phyloP scores from a whole-genome alignment of 1,140 invertebrate genomes.

The Bombus sibiricus region DNA sequence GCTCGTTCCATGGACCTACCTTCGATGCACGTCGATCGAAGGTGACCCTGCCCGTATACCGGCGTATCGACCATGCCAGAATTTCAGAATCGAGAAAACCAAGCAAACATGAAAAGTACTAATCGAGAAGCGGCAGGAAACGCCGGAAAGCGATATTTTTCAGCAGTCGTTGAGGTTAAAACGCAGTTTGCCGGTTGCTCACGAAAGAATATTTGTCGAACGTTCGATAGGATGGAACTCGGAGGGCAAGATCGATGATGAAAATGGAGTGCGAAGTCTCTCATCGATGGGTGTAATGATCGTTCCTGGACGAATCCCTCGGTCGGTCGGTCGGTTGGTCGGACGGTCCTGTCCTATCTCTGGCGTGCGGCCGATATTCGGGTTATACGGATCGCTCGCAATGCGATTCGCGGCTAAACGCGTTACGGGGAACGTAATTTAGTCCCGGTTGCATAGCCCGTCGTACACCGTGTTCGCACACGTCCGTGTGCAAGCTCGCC shows the following conservation, averaged over 20 bases:
- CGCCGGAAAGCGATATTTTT: too few relatives aligned
- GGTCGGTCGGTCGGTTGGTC: conserved; percentile 49
- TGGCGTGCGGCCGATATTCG: conserved; percentile 74
- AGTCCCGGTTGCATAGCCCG: conserved; percentile 70
- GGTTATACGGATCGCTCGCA: conserved; percentile 80
- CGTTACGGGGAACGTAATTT: conserved; percentile 80
- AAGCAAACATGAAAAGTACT: too few relatives aligned
- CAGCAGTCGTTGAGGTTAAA: too few relatives aligned
- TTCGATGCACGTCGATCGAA: too few relatives aligned
- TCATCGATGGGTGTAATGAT: conserved; percentile 58
- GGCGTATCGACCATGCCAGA: too few relatives aligned
- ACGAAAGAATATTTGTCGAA: neutral
- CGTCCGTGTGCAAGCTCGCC: conserved; percentile 36
- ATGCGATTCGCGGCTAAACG: conserved; percentile 81
- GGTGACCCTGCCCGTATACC: too few relatives aligned
- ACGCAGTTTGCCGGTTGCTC: neutral
- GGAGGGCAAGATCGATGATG: conserved; percentile 34
- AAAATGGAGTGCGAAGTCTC: conserved; percentile 47
- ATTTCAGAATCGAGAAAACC: too few relatives aligned
- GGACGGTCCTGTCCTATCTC: conserved; percentile 64
- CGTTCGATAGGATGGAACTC: neutral
- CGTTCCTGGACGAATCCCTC: conserved; percentile 48
- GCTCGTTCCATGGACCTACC: too few relatives aligned
- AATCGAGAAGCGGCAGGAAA: too few relatives aligned
- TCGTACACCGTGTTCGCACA: conserved; percentile 55